Conservation (phyloP, 2,113 vertebrate genomes). For the Ahaetulla prasina region DNA sequence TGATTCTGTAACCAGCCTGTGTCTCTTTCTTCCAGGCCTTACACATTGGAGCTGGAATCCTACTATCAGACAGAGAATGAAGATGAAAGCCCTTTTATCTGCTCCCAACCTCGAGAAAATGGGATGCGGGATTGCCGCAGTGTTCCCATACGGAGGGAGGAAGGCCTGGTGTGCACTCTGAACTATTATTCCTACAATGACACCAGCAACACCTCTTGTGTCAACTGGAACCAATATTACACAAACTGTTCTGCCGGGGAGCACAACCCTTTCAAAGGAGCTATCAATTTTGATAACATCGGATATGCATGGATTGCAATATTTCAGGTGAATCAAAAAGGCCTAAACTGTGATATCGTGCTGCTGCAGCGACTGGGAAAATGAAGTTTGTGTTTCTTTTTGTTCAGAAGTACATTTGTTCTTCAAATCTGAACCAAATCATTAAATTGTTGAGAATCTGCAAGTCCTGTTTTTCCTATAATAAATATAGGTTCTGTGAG, state of each 20-base stretch:
- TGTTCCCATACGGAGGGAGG: conserved; percentile 80
- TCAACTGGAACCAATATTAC: conserved; percentile 98
- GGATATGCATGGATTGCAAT: conserved; percentile 98
- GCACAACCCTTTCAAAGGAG: conserved; percentile 94
- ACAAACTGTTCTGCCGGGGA: conserved; percentile 89
- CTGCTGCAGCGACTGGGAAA: not conserved
- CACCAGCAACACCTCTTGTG: conserved; percentile 92
- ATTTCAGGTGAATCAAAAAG: conserved; percentile 82
- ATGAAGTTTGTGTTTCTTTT: not conserved
- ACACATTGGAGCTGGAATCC: conserved; percentile 74
- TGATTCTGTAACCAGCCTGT: conserved; percentile 10
- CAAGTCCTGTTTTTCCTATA: not conserved
- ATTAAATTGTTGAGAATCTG: not conserved
- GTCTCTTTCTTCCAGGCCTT: conserved; percentile 71
- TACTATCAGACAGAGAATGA: conserved; percentile 96
- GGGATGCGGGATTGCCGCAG: conserved; percentile 90
- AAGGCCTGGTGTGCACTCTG: conserved; percentile 82
- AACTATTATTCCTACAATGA: conserved; percentile 85
- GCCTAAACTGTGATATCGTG: not conserved
- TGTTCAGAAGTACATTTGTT: not conserved
- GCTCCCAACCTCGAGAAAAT: conserved; percentile 85
- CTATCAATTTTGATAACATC: conserved; percentile 99
- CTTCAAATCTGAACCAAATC: not conserved
- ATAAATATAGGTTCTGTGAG: not conserved
- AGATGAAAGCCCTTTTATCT: conserved; percentile 96